phyloP scores from a whole-genome alignment of 2,888 invertebrate genomes.

The Dynastes hyllus region DNA sequence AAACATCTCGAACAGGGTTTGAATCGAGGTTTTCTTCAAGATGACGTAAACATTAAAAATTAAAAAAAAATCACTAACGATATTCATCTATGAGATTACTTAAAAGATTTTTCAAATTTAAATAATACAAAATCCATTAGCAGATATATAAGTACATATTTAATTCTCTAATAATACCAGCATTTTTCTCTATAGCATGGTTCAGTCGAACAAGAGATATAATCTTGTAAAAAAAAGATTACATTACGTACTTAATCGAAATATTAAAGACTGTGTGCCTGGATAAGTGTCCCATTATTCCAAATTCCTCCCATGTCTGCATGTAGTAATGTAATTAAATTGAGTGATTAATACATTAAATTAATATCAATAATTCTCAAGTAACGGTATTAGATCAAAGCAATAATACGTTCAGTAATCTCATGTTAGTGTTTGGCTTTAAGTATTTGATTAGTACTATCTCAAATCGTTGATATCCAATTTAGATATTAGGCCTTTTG shows the following conservation, averaged over 20 bases:
- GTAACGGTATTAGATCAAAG: constrained; percentile 46
- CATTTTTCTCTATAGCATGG: neutral
- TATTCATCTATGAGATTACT: too few relatives aligned
- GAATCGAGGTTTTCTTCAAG: too few relatives aligned
- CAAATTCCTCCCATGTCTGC: constrained; percentile 3
- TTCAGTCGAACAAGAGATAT: neutral
- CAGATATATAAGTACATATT: neutral
- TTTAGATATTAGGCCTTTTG: constrained; percentile 47
- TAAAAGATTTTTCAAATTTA: neutral
- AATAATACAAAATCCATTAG: constrained; percentile 16
- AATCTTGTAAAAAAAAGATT: neutral
- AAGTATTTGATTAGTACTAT: constrained; percentile 49
- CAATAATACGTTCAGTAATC: constrained; percentile 48
- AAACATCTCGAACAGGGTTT: neutral
- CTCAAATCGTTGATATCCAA: constrained; percentile 48
- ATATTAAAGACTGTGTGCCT: neutral
- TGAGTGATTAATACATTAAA: constrained; percentile 50
- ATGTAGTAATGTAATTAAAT: constrained; percentile 42
- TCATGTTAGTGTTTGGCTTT: constrained; percentile 41
- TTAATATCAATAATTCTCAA: constrained; percentile 43
- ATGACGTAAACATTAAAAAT: too few relatives aligned
- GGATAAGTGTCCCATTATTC: constrained; percentile 35
- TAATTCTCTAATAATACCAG: neutral
- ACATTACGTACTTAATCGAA: constrained; percentile 30
- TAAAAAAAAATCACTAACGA: too few relatives aligned